Conservation (phyloP, 2,113 vertebrate genomes). For the Sinocyclocheilus grahami region DNA sequence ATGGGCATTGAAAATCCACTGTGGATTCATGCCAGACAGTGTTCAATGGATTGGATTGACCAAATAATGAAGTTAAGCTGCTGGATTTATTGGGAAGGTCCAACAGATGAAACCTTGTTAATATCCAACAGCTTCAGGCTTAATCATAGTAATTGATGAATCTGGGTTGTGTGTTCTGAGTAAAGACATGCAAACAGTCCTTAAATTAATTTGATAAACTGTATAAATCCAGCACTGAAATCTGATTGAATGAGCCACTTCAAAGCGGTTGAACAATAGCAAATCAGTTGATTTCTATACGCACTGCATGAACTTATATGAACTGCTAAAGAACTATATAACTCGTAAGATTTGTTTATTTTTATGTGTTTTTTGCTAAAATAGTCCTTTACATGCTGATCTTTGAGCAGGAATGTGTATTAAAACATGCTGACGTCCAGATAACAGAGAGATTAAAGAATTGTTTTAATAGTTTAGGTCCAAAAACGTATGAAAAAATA, state of each 20-base stretch:
- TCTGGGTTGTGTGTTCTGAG: not conserved
- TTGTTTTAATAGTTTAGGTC: not conserved
- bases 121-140: not conserved
- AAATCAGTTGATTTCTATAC: not conserved
- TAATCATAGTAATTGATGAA: not conserved
- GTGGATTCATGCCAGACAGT: not conserved
- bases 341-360: not conserved
- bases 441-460: not conserved
- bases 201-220: not conserved
- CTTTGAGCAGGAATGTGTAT: not conserved
- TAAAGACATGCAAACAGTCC: not conserved
- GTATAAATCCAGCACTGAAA: not conserved
- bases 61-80: constrained; percentile 17
- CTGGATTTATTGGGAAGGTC: not conserved
- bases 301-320: too few species aligned
- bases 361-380: not conserved
- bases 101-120: not conserved
- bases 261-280: not conserved
- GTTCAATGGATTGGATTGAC: not conserved
- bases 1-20: not conserved
- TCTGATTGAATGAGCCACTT: not conserved
- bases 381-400: not conserved
- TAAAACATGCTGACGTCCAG: not conserved
- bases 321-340: not conserved
- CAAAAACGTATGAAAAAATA: too few species aligned